Base-by-base conservation (phyloP, 1,140 invertebrate genomes). In the Bombus consobrinus region DNA sequence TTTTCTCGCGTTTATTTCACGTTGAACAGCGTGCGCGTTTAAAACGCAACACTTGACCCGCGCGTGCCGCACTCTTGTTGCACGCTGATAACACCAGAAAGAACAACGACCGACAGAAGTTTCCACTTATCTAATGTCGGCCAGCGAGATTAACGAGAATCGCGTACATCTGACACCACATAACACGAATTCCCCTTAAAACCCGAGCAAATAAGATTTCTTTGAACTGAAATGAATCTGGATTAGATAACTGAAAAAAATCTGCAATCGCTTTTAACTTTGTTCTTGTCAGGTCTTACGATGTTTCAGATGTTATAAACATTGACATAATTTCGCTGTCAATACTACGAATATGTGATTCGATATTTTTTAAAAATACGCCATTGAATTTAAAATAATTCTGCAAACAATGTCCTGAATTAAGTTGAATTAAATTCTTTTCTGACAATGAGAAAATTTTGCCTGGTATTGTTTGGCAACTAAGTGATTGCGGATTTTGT, bases 91-190 rank as follows among this genome's bases (percentile, higher is more conserved):
- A 72, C 69, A 28, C 12, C 39, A 28, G 37, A 13, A 72, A 41
- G 39, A 72, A 72, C 39, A 41, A 72, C 69, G 28, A 32, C 37
- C 12, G 39, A 76, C 47, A 75, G 5, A 37, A 57, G 32, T 57
- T 8, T 57, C 25, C 41, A 76, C 34, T 76, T 75, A 75, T 75
- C 73, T 75, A 53, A 57, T 34, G 73, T 66, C n/a, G 32, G 39
- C 28, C 28, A 64, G 3, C 32, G 28, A 43, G 59, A 43, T 62
- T 41, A 78, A 66, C 62, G 12, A 25, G 12, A 15, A n/a, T 72
- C 69, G 25, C 25, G 2, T 18, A 72, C 13, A 41, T 39, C 12
- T 41, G 76, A 47, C 59, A 43, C n/a, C 59, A 28, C 66, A 66
- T n/a, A 9, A 25, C n/a, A 39, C 6, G 2, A 6, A 12, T 9